Evolutionary conservation across 1,140 invertebrate genomes (phyloP).

Genomic region (Oscheius sp.): DNA sequence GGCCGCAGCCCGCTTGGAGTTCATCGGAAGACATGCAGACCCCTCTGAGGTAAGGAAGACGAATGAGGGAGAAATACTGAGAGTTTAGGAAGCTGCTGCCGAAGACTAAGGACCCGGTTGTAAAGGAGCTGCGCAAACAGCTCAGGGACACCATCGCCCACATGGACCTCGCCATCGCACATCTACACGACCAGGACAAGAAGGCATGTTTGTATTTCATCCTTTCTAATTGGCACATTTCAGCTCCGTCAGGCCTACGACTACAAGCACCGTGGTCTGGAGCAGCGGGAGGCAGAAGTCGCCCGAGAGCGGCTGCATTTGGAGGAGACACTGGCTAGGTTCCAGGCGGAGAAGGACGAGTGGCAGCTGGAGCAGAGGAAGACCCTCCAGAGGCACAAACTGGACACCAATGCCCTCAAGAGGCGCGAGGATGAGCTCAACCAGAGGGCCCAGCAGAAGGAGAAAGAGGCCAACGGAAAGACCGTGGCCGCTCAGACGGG

Average conservation of each 20-base stretch:
- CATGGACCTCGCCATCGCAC: background rate
- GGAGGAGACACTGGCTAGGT: background rate
- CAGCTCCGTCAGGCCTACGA: too few species aligned
- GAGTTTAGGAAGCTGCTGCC: background rate
- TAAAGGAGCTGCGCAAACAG: background rate
- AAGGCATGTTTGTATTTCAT: too few species aligned
- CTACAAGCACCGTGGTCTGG: too few species aligned
- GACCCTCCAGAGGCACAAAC: background rate
- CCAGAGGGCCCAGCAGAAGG: background rate
- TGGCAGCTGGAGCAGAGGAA: background rate
- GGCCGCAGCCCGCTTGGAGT: background rate
- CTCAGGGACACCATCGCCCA: background rate
- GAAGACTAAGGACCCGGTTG: background rate
- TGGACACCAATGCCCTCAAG: background rate
- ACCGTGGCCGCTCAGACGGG: background rate
- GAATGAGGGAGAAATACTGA: background rate
- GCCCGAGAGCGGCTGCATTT: too few species aligned
- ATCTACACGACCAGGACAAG: background rate
- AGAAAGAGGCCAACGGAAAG: background rate
- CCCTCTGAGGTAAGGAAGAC: background rate
- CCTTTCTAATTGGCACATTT: too few species aligned
- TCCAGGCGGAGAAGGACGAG: background rate
- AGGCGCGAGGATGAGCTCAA: background rate
- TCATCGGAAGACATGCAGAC: background rate
- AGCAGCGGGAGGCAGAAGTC: too few species aligned